phyloP scores from a whole-genome alignment of 1,140 invertebrate genomes.

The Drosophila punjabiensis region DNA sequence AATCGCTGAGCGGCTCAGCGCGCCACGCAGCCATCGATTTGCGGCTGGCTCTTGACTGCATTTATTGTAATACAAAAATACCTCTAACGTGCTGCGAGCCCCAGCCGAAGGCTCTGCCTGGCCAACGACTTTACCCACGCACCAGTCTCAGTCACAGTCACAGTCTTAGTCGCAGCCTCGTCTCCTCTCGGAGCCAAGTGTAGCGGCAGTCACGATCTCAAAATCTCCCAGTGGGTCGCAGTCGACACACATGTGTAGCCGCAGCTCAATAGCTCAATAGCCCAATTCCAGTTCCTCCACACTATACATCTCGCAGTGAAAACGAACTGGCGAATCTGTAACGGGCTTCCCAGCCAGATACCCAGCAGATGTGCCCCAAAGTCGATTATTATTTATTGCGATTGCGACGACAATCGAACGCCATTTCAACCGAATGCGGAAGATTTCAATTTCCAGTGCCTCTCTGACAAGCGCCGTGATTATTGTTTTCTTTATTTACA shows the following conservation, averaged over 20 bases:
- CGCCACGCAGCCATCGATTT: conserved; percentile 38
- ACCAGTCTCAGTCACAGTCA: conserved; percentile 10
- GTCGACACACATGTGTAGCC: conserved; percentile 9
- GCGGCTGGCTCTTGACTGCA: conserved; percentile 15
- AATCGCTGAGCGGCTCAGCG: background rate
- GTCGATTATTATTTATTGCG: conserved; percentile 47
- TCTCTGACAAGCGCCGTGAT: background rate
- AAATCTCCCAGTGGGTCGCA: conserved; percentile 37
- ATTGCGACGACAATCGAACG: conserved; percentile 41
- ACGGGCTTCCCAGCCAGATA: conserved; percentile 10
- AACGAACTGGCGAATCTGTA: conserved; percentile 17
- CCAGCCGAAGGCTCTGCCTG: conserved; percentile 9
- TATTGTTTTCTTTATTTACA: conserved; percentile 48
- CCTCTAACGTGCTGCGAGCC: conserved; percentile 3
- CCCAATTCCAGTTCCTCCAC: conserved; percentile 44
- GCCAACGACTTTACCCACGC: conserved; percentile 47
- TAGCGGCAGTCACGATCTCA: conserved; percentile 39
- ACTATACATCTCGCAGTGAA: conserved; percentile 35
- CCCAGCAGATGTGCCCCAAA: conserved; percentile 37
- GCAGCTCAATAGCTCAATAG: conserved; percentile 27
- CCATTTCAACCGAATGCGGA: conserved; percentile 58
- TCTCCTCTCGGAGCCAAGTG: conserved; percentile 16
- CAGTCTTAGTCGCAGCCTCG: conserved; percentile 4
- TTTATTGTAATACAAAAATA: conserved; percentile 28
- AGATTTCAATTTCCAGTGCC: conserved; percentile 40